These are phyloP conservation scores for Cancer borealis DNA, from an alignment of 2,888 invertebrate species.

Conservation along the genomic window DNA sequence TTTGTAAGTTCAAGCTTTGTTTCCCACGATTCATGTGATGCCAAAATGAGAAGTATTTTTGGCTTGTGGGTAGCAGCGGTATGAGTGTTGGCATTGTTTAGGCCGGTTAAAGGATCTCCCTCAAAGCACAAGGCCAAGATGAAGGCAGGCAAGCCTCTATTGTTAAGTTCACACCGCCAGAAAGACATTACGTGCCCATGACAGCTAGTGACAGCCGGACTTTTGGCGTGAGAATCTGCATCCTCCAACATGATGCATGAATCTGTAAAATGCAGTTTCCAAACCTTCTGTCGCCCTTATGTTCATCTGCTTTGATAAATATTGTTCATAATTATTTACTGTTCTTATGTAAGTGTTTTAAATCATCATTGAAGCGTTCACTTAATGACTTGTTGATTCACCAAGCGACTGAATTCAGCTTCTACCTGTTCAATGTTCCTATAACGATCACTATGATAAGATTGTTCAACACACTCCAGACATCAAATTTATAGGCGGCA, in stretches of 20 bases:
- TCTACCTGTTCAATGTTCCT: neutral
- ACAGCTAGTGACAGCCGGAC: neutral
- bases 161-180: neutral
- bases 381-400: neutral
- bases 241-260: neutral
- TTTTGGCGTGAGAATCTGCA: neutral
- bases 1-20: neutral
- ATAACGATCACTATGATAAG: neutral
- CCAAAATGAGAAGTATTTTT: neutral
- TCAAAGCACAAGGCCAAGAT: slow-evolving; percentile 4
- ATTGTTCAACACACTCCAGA: neutral
- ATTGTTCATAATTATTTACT: neutral
- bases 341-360: neutral
- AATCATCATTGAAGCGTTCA: neutral
- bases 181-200: slow-evolving; percentile 12
- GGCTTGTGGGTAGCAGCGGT: neutral
- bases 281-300: neutral
- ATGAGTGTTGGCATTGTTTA: neutral
- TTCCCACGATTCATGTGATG: neutral
- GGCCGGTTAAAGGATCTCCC: slow-evolving; percentile 5
- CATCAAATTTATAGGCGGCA: neutral
- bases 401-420: neutral
- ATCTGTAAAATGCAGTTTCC: neutral
- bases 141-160: neutral
- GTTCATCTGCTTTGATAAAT: neutral